Base-by-base conservation (phyloP, 30 jellyfish, hydroid and myxozoan genomes). In the Sanderia malayensis region DNA sequence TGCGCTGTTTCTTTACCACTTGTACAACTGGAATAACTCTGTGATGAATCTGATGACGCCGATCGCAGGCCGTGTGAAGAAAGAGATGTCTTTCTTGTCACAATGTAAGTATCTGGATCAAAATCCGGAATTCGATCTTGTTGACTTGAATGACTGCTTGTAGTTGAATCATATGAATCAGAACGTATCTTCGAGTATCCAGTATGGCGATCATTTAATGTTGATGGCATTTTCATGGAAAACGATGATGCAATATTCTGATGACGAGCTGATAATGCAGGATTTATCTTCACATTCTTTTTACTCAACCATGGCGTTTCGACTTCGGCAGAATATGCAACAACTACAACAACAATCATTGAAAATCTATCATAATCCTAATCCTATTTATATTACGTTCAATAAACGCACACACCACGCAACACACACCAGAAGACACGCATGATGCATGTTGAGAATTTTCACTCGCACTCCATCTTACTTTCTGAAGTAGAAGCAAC, bases 401-500 rank as follows among this genome's bases (percentile, higher is more conserved):
- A 37, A 37, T 37, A 37, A 37, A 37, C 52, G 13, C 52, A 37
- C 8, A 18, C 27, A 49, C 18, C 64, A 9, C 64, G 27, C 27
- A 49, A 9, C 64, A 49, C 64, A 24, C 64, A 19, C 18, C 24
- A 32, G 81, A 58, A 61, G 58, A 60, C 25, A 74, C 60, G 58
- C 37, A 74, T 19, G 21, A 37, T 37, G 52, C 52, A 37, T 37
- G n/a, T n/a, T n/a, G n/a, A n/a, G n/a, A n/a, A n/a, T n/a, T n/a
- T n/a, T n/a, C n/a, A n/a, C n/a, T n/a, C n/a, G n/a, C n/a, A 3
- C 49, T 23, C 44, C 19, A 19, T 19, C 89, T 78, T 78, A 78
- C 89, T 78, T 78, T 78, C 82, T 28, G 81, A 53, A 52, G 89
- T 58, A 44, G 76, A 19, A 15, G 89, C 89, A 78, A 78, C 89